These are phyloP conservation scores for Pygocentrus nattereri DNA, from an alignment of 2,797 vertebrate species.

Conservation along the genomic window DNA sequence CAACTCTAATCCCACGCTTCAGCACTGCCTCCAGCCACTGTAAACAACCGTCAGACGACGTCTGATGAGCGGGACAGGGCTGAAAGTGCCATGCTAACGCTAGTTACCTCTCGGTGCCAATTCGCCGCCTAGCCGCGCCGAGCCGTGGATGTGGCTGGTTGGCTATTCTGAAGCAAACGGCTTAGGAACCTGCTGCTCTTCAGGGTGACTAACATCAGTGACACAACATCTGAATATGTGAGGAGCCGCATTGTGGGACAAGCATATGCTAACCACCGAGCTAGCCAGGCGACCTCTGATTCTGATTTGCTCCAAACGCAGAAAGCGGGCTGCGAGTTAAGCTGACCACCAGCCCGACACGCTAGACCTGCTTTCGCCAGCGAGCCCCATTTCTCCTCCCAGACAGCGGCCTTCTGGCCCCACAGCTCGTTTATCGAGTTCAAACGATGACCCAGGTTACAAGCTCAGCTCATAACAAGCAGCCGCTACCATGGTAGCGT, in stretches of 20 bases:
- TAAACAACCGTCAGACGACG: not conserved
- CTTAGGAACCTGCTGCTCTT: not conserved
- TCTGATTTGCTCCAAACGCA: not conserved
- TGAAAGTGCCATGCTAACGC: slow-evolving; percentile 21
- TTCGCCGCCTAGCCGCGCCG: not conserved
- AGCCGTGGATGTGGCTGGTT: not conserved
- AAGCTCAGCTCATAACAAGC: not conserved
- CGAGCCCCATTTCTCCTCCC: not conserved
- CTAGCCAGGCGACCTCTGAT: not conserved
- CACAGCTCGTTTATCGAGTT: not conserved
- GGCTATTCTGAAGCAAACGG: slow-evolving; percentile 27
- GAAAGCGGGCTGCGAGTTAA: not conserved
- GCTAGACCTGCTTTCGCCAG: not conserved
- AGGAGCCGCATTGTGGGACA: slow-evolving; percentile 33
- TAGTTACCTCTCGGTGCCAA: slow-evolving; percentile 6
- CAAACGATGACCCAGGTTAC: not conserved
- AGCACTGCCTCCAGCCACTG: not conserved
- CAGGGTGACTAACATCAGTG: not conserved
- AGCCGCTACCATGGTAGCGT: not conserved
- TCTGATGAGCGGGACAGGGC: slow-evolving; percentile 23
- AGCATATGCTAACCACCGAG: not conserved
- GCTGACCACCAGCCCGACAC: not conserved
- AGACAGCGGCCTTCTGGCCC: not conserved
- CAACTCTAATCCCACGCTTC: not conserved
- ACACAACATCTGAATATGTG: not conserved